Conservation (phyloP, 2,113 vertebrate species). For the Sula dactylatra region DNA sequence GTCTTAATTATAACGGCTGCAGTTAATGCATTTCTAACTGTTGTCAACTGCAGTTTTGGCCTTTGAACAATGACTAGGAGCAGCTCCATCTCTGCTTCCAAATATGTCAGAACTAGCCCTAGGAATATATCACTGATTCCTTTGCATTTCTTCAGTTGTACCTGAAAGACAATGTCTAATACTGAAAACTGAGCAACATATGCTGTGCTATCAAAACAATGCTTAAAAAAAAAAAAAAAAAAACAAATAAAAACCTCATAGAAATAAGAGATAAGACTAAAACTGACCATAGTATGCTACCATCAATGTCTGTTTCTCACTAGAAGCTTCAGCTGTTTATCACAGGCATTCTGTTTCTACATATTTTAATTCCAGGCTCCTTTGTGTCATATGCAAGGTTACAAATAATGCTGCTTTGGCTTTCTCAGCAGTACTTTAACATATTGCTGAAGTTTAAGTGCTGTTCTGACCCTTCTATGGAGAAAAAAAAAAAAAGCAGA, state of each 20-base stretch:
- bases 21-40: background rate
- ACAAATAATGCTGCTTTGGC: background rate
- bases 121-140: background rate
- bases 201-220: background rate
- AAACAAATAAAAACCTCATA: background rate
- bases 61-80: background rate
- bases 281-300: background rate
- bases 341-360: background rate
- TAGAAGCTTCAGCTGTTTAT: background rate
- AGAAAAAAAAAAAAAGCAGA: background rate
- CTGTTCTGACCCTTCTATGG: background rate
- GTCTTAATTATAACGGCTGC: background rate
- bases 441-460: background rate
- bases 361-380: background rate
- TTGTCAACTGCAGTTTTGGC: background rate
- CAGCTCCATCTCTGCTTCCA: background rate
- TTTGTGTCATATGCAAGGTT: background rate
- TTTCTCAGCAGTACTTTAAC: background rate
- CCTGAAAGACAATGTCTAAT: background rate
- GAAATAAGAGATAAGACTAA: background rate
- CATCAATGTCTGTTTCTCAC: background rate
- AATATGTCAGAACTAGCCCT: background rate
- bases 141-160: background rate
- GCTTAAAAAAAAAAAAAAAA: background rate
- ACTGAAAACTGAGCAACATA: background rate